These are phyloP conservation scores for Lithobates pipiens DNA, from an alignment of 2,797 vertebrate species.

Conservation along the genomic window DNA sequence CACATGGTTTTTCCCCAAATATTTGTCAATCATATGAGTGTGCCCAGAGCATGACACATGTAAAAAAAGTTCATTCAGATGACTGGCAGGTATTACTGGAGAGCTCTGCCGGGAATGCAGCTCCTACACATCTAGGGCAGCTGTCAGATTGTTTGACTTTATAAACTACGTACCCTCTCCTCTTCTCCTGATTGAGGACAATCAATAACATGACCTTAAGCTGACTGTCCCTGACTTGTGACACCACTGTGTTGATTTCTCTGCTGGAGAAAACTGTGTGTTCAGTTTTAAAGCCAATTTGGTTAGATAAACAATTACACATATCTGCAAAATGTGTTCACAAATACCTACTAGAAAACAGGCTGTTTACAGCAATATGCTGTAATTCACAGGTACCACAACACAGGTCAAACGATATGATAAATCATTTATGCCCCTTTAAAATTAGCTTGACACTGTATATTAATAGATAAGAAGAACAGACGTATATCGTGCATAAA, in stretches of 20 bases:
- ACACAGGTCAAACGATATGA: background rate
- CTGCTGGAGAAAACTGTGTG: slow-evolving; percentile 13
- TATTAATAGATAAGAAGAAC: background rate
- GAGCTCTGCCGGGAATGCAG: slow-evolving; percentile 24
- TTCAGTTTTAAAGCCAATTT: background rate
- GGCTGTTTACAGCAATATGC: slow-evolving; percentile 16
- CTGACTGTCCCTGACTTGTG: slow-evolving; percentile 43
- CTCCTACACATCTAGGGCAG: slow-evolving; percentile 39
- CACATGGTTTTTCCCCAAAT: background rate
- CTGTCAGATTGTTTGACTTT: slow-evolving; percentile 39
- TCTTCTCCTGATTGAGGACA: slow-evolving; percentile 26
- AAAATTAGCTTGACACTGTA: slow-evolving; percentile 4
- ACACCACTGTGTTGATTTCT: slow-evolving; percentile 13
- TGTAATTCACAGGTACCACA: background rate
- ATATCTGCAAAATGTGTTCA: slow-evolving; percentile 32
- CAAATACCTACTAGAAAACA: slow-evolving; percentile 24
- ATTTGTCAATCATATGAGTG: slow-evolving; percentile 13
- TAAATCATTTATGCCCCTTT: slow-evolving; percentile 22
- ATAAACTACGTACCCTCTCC: slow-evolving; percentile 29
- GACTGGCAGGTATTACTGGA: slow-evolving; percentile 29
- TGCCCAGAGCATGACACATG: slow-evolving; percentile 12
- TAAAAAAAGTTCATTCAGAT: slow-evolving; percentile 28
- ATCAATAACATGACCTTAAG: slow-evolving; percentile 55
- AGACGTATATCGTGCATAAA: background rate
- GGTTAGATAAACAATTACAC: slow-evolving; percentile 25